Conservation (phyloP, 2,797 vertebrate genomes). For the Girardinus metallicus region DNA sequence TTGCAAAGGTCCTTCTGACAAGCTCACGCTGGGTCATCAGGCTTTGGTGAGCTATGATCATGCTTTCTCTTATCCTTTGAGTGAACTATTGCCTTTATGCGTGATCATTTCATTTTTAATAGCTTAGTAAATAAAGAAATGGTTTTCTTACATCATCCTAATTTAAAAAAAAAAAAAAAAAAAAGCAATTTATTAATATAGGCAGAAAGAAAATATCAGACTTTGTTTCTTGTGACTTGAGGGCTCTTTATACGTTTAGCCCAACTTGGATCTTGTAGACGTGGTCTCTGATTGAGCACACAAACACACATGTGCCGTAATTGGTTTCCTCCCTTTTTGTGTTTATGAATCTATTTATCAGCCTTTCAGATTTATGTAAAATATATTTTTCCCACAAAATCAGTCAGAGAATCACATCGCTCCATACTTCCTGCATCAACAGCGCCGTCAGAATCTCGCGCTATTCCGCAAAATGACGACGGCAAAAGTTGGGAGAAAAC, state of each 20-base stretch:
- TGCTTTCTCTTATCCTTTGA: background rate
- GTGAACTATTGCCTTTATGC: background rate
- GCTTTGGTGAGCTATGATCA: background rate
- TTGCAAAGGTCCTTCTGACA: constrained; percentile 15
- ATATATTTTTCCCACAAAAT: no score
- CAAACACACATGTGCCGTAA: background rate
- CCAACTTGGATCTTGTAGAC: background rate
- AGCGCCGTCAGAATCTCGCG: no score
- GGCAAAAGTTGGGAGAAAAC: no score
- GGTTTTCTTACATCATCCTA: background rate
- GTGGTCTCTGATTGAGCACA: background rate
- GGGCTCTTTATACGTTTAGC: background rate
- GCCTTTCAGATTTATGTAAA: no score
- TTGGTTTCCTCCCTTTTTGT: background rate
- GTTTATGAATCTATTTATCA: no score
- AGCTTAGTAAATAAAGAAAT: background rate
- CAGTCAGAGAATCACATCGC: no score
- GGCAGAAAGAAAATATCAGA: background rate
- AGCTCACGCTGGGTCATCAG: background rate
- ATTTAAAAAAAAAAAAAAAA: background rate
- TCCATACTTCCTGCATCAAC: no score
- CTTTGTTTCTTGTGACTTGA: background rate
- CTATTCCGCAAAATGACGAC: no score
- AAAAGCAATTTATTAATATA: background rate
- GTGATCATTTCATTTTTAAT: constrained; percentile 1